Evolutionary conservation across 2,113 vertebrate species (phyloP).

Genomic region (Eretmochelys imbricata): DNA sequence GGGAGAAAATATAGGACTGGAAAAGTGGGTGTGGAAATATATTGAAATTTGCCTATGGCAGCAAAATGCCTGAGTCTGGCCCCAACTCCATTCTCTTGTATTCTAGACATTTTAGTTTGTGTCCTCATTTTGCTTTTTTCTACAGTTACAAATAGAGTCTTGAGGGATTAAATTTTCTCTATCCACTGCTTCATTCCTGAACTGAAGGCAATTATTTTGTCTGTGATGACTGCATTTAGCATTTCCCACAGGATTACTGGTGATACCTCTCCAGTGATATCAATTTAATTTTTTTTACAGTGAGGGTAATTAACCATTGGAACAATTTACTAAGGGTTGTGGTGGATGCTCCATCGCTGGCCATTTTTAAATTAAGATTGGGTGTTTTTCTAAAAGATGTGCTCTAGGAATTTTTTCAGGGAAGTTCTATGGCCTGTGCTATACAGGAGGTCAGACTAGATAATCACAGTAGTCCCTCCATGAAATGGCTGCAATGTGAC

Average conservation of each 20-base stretch:
- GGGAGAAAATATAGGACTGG: neutral
- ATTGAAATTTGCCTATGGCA: neutral
- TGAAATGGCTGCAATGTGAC: neutral
- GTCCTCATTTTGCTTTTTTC: neutral
- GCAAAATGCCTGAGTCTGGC: neutral
- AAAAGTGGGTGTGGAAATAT: neutral
- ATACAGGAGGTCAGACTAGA: neutral
- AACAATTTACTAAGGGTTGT: neutral
- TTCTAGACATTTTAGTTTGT: neutral
- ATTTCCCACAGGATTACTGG: neutral
- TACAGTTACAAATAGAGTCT: neutral
- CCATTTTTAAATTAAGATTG: neutral
- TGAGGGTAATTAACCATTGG: neutral
- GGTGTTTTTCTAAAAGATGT: neutral
- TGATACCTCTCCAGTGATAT: neutral
- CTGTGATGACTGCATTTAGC: neutral
- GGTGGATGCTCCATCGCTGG: neutral
- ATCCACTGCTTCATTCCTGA: neutral
- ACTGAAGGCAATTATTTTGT: neutral
- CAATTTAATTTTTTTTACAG: neutral
- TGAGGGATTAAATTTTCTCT: neutral
- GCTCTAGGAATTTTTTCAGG: neutral
- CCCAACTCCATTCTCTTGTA: accelerated
- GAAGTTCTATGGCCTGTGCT: neutral
- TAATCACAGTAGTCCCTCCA: neutral